A percentile compares a stretch with the other conserved stretches of the same genome.
Evolutionary conservation across 2,888 invertebrate species (phyloP).

Genomic region (Phalera bucephala): DNA sequence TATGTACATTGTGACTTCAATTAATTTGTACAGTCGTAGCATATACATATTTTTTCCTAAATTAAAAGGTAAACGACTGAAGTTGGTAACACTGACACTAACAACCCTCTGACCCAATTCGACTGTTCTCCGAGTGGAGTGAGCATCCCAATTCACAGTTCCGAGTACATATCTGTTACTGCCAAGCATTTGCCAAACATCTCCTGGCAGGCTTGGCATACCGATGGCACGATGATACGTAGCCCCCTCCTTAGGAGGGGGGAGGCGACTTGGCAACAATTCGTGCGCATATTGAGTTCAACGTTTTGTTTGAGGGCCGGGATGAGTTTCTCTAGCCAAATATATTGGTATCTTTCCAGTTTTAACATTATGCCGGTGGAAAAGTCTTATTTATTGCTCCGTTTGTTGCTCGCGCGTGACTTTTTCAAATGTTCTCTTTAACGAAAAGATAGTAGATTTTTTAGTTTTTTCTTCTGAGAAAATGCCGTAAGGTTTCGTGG

Average conservation of each 20-base stretch:
- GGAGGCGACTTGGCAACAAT: slow-evolving; percentile 64
- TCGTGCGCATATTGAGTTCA: slow-evolving; percentile 72
- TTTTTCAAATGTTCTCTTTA: slow-evolving; percentile 27
- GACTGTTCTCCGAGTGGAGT: slow-evolving; percentile 40
- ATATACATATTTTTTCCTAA: too few species aligned
- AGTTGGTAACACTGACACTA: not conserved
- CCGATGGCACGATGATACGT: slow-evolving; percentile 29
- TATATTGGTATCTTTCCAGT: slow-evolving; percentile 62
- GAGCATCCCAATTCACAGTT: slow-evolving; percentile 40
- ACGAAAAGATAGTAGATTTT: too few species aligned
- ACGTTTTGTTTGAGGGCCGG: slow-evolving; percentile 65
- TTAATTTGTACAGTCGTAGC: too few species aligned
- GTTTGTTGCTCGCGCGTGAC: slow-evolving; percentile 24
- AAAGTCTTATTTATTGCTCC: slow-evolving; percentile 31
- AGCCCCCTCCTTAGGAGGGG: slow-evolving; percentile 30
- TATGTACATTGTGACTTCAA: too few species aligned
- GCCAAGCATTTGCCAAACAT: slow-evolving; percentile 66
- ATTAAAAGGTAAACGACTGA: too few species aligned
- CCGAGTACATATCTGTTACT: slow-evolving; percentile 61
- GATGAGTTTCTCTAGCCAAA: slow-evolving; percentile 47
- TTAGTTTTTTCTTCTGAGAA: too few species aligned
- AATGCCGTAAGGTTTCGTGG: too few species aligned
- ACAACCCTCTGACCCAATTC: slow-evolving; percentile 51
- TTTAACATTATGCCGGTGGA: slow-evolving; percentile 37
- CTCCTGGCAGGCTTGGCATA: slow-evolving; percentile 64